Percentiles rank a stretch among this genome's conserved stretches.
Evolutionary conservation across 2,888 invertebrate genomes (phyloP).

Genomic region (Drosophila recens): DNA sequence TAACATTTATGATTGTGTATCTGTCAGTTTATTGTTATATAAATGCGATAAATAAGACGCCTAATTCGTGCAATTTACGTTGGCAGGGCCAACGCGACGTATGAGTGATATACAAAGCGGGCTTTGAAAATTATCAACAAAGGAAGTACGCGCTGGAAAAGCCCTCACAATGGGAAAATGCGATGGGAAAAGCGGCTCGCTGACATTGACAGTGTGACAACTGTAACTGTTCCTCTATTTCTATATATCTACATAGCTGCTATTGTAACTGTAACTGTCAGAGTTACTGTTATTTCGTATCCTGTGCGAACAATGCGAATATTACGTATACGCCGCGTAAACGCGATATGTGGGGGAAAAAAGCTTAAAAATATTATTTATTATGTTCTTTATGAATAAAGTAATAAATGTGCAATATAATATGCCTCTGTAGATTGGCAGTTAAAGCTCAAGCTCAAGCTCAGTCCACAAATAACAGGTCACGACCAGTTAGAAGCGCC

Average conservation of each 20-base stretch:
- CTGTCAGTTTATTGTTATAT: slow-evolving; percentile 39
- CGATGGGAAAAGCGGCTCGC: slow-evolving; percentile 25
- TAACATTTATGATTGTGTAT: slow-evolving; percentile 44
- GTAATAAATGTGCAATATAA: background rate
- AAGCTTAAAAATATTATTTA: background rate
- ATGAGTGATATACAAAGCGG: slow-evolving; percentile 60
- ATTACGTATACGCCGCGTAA: slow-evolving; percentile 27
- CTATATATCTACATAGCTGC: background rate
- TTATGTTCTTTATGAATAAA: slow-evolving; percentile 8
- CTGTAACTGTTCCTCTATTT: background rate
- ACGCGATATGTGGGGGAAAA: background rate
- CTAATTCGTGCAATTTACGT: slow-evolving; percentile 65
- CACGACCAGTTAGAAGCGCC: slow-evolving; percentile 56
- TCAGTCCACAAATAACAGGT: slow-evolving; percentile 54
- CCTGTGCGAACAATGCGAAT: slow-evolving; percentile 33
- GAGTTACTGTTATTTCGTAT: slow-evolving; percentile 19
- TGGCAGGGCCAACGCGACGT: slow-evolving; percentile 53
- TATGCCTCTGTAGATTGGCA: slow-evolving; percentile 9
- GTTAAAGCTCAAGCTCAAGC: slow-evolving; percentile 16
- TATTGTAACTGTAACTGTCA: slow-evolving; percentile 1
- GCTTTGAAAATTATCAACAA: slow-evolving; percentile 30
- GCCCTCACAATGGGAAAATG: slow-evolving; percentile 12
- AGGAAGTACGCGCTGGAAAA: slow-evolving; percentile 39
- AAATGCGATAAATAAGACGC: slow-evolving; percentile 55
- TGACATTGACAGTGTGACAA: slow-evolving; percentile 25